These are phyloP conservation scores for Heliocidaris tuberculata DNA, from an alignment of 35 echinoderm and acorn worm genomes.

Conservation along the genomic window DNA sequence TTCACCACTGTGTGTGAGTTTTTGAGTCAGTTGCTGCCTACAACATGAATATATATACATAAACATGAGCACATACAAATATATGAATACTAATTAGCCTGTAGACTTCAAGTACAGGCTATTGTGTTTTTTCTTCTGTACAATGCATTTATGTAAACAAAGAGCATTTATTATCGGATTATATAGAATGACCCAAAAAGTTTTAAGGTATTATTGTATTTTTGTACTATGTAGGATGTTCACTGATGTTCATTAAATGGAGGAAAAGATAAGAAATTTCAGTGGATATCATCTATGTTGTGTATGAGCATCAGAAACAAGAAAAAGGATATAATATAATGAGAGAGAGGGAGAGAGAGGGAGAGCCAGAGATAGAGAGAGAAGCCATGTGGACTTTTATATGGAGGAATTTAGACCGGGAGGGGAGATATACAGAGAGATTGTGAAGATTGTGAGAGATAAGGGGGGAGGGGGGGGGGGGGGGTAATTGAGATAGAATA, in stretches of 20 bases:
- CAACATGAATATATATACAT: slow-evolving; percentile 51
- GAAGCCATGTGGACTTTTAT: too few species aligned
- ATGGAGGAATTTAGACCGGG: too few species aligned
- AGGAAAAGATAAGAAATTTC: slow-evolving; percentile 21
- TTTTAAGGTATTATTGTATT: slow-evolving; percentile 56
- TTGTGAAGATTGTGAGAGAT: too few species aligned
- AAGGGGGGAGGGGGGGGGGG: too few species aligned
- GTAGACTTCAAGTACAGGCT: slow-evolving; percentile 31
- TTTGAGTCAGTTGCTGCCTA: slow-evolving; percentile 43
- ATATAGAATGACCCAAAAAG: slow-evolving; percentile 54
- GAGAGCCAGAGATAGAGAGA: too few species aligned
- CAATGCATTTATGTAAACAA: slow-evolving; percentile 53
- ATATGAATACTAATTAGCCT: slow-evolving; percentile 49
- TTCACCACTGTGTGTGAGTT: slow-evolving; percentile 43
- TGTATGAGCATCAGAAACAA: too few species aligned
- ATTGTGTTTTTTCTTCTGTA: slow-evolving; percentile 27
- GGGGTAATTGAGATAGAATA: too few species aligned
- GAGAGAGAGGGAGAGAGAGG: too few species aligned
- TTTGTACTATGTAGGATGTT: slow-evolving; percentile 54
- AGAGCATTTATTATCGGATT: slow-evolving; percentile 51
- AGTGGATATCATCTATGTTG: neutral
- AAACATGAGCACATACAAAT: slow-evolving; percentile 50
- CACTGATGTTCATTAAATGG: slow-evolving; percentile 53
- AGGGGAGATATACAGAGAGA: too few species aligned
- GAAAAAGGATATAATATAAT: too few species aligned